These are phyloP conservation scores for Thysanoteuthis rhombus DNA, from an alignment of 2,888 invertebrate genomes.

Conservation along the genomic window DNA sequence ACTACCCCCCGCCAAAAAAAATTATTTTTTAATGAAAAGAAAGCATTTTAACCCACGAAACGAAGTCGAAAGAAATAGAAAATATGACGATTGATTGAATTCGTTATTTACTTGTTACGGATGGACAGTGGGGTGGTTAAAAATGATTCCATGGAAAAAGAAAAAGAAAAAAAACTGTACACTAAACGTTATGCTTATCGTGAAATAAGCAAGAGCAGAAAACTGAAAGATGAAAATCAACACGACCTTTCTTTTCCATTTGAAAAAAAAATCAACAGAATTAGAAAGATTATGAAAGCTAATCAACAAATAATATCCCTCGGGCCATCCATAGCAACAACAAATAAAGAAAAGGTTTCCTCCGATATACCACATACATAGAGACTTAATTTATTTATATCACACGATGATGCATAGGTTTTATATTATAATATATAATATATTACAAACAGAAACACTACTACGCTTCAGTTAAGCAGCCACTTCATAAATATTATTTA, in stretches of 20 bases:
- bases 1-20: no score
- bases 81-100: background rate
- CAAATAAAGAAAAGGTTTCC: background rate
- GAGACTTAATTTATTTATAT: background rate
- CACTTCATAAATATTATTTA: background rate
- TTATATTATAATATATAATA: conserved; percentile 12
- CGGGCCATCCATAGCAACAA: conserved; percentile 12
- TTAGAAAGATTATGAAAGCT: background rate
- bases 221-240: background rate
- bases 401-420: conserved; percentile 12
- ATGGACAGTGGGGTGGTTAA: background rate
- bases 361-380: background rate
- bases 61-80: background rate
- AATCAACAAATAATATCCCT: background rate
- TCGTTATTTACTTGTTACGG: background rate
- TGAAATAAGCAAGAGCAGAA: background rate
- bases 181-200: background rate
- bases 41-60: background rate
- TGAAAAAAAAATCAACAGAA: background rate
- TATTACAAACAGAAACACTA: background rate
- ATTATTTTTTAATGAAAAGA: background rate
- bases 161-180: no score
- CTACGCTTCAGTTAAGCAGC: background rate
- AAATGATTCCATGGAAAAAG: background rate
- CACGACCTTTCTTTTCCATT: background rate